phyloP scores from a whole-genome alignment of 2,113 vertebrate species.

The Plecturocebus donacophilus region DNA sequence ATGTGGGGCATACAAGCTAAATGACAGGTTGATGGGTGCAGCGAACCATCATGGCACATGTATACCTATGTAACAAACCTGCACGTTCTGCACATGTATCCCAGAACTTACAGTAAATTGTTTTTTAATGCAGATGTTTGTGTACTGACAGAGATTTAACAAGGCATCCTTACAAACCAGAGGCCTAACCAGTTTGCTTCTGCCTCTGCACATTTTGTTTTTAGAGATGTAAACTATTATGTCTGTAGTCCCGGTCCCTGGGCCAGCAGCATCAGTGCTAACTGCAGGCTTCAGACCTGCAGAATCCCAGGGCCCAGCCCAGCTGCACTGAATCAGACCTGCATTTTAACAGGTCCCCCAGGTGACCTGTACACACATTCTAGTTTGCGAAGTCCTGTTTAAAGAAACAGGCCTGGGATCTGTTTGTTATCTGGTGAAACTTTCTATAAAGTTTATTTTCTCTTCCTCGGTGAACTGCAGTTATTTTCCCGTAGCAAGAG shows the following conservation, averaged over 20 bases:
- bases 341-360: not conserved
- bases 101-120: too few relatives aligned
- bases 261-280: not conserved
- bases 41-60: too few relatives aligned
- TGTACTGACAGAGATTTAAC: not conserved
- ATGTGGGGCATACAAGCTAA: too few relatives aligned
- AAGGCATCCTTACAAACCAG: not conserved
- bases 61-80: too few relatives aligned
- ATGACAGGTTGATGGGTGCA: too few relatives aligned
- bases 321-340: not conserved
- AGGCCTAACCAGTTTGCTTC: not conserved
- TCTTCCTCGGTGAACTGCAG: not conserved
- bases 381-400: not conserved
- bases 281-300: too few relatives aligned
- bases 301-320: not conserved
- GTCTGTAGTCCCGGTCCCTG: too few relatives aligned
- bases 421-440: not conserved
- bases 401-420: too few relatives aligned
- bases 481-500: not conserved
- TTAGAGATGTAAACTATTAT: not conserved
- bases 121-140: not conserved
- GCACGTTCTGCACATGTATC: too few relatives aligned
- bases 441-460: not conserved
- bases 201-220: not conserved
- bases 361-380: not conserved